Conservation (phyloP, 2,888 invertebrate genomes). For the Acrobasis suavella region DNA sequence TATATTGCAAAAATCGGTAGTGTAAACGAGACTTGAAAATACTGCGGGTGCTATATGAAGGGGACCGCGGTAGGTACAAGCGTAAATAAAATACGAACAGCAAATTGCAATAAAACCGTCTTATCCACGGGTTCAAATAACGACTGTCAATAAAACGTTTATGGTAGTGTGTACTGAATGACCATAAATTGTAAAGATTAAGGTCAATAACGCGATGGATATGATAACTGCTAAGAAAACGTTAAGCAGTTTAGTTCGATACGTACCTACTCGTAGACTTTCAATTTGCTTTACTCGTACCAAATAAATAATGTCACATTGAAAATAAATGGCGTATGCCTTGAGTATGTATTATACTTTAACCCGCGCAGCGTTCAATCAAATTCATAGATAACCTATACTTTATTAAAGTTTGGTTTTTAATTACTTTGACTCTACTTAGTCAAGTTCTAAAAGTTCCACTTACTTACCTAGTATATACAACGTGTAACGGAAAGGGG, state of each 20-base stretch:
- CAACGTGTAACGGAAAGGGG: too few species aligned
- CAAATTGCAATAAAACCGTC: constrained; percentile 52
- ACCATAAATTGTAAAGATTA: constrained; percentile 77
- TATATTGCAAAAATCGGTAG: constrained; percentile 35
- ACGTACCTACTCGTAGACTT: constrained; percentile 28
- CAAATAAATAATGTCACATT: constrained; percentile 11
- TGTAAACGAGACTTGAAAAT: constrained; percentile 30
- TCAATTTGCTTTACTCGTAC: constrained; percentile 24
- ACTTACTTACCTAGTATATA: too few species aligned
- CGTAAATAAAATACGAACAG: constrained; percentile 47
- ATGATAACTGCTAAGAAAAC: constrained; percentile 69
- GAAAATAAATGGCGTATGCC: neutral
- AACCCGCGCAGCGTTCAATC: too few species aligned
- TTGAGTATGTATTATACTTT: neutral
- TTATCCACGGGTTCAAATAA: constrained; percentile 65
- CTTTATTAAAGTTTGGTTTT: too few species aligned
- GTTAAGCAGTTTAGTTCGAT: constrained; percentile 34
- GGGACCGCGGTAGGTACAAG: constrained; percentile 20
- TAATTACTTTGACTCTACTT: too few species aligned
- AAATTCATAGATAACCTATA: too few species aligned
- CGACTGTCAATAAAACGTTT: constrained; percentile 74
- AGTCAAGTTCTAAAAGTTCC: too few species aligned
- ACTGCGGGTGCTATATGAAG: constrained; percentile 29
- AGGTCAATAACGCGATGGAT: constrained; percentile 76
- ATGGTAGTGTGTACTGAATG: constrained; percentile 71